Base-by-base conservation (phyloP, 2,888 invertebrate species). In the Biston betularia region DNA sequence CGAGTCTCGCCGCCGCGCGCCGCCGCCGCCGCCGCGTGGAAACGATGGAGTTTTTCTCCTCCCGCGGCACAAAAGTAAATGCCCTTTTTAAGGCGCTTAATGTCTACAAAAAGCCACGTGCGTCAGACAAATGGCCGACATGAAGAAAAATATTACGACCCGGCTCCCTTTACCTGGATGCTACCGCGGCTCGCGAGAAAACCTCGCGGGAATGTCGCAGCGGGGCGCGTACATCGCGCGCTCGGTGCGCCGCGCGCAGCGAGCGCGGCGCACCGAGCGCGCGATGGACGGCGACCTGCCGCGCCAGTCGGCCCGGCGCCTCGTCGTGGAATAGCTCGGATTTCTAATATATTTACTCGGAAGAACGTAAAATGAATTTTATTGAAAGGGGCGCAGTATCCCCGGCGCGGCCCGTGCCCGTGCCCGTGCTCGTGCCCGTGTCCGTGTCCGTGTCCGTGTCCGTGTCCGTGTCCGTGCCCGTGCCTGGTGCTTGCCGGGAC, bases 31-130 rank as follows among this genome's bases (percentile, higher is more conserved):
- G n/a, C n/a, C n/a, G n/a, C n/a, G n/a, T n/a, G n/a, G n/a, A n/a
- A 73, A 77, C 75, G 77, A 75, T 75, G 55, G 73, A 65, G 72
- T 59, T 61, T 70, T 58, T 49, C 57, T 11, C 44, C 58, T 35
- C 42, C 35, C 33, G 14, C 55, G 49, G 50, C 56, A 56, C 63
- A 54, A 62, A 81, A 78, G 84, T 86, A 86, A 86, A 86, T 83
- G 81, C 80, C 81, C 80, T 87, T 85, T 87, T 89, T 88, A 85
- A 85, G 84, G 76, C 75, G 76, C 84, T 80, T 87, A 87, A 88
- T 88, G 86, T 82, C 82, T 80, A 78, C 87, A 88, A 88, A 87
- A 89, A 88, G 82, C 79, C 83, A 84, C 87, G 88, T 83, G 87
- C 80, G 80, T 75, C 79, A 83, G 85, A 87, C 88, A 88, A 88